Percentiles rank a stretch among this genome's conserved stretches.
Conservation (phyloP, 2,113 vertebrate genomes). For the Leiothrix lutea region DNA sequence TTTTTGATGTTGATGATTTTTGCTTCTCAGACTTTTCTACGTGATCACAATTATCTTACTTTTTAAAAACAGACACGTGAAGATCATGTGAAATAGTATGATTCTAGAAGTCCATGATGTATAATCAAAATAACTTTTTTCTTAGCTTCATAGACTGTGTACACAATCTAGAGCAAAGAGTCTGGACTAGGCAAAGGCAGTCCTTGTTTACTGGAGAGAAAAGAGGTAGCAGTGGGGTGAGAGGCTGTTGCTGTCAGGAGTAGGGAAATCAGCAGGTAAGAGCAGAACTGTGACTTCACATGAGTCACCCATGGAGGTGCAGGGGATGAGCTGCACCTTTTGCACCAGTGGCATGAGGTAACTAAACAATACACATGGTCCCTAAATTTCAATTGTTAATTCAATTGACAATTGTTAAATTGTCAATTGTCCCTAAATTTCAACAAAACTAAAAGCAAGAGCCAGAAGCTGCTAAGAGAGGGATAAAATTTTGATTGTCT, state of each 20-base stretch:
- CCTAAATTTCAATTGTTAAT: background rate
- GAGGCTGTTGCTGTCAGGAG: background rate
- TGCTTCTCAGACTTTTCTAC: background rate
- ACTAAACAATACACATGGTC: background rate
- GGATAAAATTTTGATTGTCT: background rate
- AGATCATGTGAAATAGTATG: background rate
- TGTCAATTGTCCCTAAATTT: background rate
- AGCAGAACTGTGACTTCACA: background rate
- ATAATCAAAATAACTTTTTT: background rate
- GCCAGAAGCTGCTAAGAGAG: background rate
- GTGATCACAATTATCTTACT: background rate
- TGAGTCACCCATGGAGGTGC: accelerated
- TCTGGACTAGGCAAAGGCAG: background rate
- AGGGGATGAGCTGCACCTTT: background rate
- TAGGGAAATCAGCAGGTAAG: background rate
- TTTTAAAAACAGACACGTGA: background rate
- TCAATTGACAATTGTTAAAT: too few relatives aligned
- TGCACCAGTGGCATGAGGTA: background rate
- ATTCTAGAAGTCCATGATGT: background rate
- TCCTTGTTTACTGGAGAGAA: background rate
- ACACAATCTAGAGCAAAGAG: background rate
- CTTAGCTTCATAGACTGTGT: background rate
- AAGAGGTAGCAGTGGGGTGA: background rate
- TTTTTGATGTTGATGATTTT: background rate
- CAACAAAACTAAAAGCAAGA: background rate